These are phyloP conservation scores for Drosophila multiciliata DNA, from an alignment of 2,888 invertebrate species.

Conservation along the genomic window DNA sequence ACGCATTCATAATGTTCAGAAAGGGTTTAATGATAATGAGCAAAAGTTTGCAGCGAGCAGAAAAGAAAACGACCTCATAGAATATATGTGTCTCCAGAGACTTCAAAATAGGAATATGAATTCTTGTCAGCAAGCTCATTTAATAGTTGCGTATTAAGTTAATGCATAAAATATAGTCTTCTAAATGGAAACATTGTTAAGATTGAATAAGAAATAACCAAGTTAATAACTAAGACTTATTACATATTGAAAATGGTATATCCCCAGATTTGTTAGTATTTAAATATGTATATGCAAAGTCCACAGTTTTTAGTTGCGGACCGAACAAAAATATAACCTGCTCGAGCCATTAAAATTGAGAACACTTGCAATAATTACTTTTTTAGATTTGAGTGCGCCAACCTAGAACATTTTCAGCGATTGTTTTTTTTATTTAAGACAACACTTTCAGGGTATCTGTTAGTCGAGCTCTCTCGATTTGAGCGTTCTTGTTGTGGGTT, in stretches of 20 bases:
- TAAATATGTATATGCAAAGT: neutral
- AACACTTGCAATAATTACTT: neutral
- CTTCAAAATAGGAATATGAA: neutral
- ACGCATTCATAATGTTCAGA: neutral
- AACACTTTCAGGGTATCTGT: neutral
- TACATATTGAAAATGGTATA: neutral
- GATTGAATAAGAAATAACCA: neutral
- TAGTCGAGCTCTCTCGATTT: neutral
- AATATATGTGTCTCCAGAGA: neutral
- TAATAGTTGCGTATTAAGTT: too few species aligned
- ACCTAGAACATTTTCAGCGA: neutral
- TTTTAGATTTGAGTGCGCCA: neutral
- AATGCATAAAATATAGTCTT: neutral
- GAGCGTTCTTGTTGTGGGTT: neutral
- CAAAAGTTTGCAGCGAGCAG: neutral
- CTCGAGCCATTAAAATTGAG: neutral
- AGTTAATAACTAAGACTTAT: neutral
- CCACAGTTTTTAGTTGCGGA: neutral
- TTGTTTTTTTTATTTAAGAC: neutral
- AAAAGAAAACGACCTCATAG: neutral
- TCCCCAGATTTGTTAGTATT: neutral
- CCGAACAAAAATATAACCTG: neutral
- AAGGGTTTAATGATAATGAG: neutral
- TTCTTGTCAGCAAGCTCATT: neutral
- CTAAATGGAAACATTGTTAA: neutral